Percentiles rank a stretch among this genome's conserved stretches.
Evolutionary conservation across 2,888 invertebrate genomes (phyloP).

Genomic region (Dynastes tityus): DNA sequence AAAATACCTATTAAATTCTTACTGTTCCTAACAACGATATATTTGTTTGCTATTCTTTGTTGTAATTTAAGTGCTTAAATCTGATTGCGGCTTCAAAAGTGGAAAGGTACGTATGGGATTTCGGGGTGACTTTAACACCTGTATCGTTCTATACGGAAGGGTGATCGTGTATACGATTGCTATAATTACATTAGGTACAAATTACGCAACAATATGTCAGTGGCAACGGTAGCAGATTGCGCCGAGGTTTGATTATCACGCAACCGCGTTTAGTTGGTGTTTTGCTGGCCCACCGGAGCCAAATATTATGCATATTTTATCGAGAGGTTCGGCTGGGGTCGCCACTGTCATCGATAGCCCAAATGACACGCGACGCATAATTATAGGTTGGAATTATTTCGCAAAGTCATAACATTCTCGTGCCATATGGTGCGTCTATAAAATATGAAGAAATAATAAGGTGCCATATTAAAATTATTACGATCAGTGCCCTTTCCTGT

Average conservation of each 20-base stretch:
- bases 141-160: slow-evolving; percentile 48
- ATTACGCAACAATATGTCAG: slow-evolving; percentile 51
- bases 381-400: slow-evolving; percentile 45
- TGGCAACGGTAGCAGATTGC: slow-evolving; percentile 46
- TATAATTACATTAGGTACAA: slow-evolving; percentile 50
- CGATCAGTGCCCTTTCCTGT: neutral
- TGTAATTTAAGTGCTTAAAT: neutral
- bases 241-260: slow-evolving; percentile 39
- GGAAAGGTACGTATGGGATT: slow-evolving; percentile 48
- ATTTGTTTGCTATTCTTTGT: too few species aligned
- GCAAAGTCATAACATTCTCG: slow-evolving; percentile 35
- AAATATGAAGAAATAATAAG: slow-evolving; percentile 1
- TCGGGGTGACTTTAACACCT: slow-evolving; percentile 55
- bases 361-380: slow-evolving; percentile 46
- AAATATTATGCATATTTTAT: slow-evolving; percentile 42
- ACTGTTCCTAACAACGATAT: too few species aligned
- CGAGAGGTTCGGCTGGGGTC: slow-evolving; percentile 31
- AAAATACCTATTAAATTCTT: too few species aligned
- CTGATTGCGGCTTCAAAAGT: neutral
- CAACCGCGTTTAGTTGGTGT: slow-evolving; percentile 48
- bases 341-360: slow-evolving; percentile 35
- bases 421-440: slow-evolving; percentile 19
- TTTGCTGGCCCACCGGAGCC: slow-evolving; percentile 38
- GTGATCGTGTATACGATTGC: slow-evolving; percentile 46
- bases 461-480: neutral